A percentile compares a stretch with the other conserved stretches of the same genome.
Evolutionary conservation across 2,113 vertebrate species (phyloP).

Genomic region (Brevimyrus niger): DNA sequence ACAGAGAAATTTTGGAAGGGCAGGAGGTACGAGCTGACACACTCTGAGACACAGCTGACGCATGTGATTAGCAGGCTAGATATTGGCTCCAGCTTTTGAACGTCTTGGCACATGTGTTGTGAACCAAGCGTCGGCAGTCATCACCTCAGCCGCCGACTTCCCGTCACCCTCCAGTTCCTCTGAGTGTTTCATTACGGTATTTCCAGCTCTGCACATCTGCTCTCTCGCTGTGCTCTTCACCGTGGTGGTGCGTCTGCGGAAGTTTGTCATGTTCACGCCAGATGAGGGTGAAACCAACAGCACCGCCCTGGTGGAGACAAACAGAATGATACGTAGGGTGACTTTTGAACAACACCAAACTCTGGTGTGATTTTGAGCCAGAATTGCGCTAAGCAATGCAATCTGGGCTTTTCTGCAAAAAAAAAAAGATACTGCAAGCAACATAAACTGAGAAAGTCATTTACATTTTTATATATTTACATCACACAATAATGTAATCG

Average conservation of each 20-base stretch:
- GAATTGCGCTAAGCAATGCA: background rate
- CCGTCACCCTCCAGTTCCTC: background rate
- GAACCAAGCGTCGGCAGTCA: background rate
- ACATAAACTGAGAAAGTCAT: background rate
- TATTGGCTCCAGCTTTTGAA: background rate
- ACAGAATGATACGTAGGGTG: background rate
- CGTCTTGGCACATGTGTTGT: background rate
- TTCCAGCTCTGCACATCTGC: background rate
- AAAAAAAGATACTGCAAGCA: background rate
- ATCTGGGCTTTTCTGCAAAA: background rate
- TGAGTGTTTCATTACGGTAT: background rate
- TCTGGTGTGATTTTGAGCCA: too few species aligned
- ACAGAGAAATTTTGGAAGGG: background rate
- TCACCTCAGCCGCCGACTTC: background rate
- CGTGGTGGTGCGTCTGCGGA: background rate
- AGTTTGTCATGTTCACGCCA: background rate
- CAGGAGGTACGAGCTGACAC: background rate
- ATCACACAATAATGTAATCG: background rate
- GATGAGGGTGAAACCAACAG: background rate
- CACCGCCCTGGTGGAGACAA: background rate
- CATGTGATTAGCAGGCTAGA: background rate
- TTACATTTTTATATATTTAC: background rate
- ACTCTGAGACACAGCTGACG: background rate
- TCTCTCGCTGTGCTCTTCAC: background rate
- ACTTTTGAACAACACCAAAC: background rate